Conservation (phyloP, 1,140 invertebrate species). For the Artemia franciscana region DNA sequence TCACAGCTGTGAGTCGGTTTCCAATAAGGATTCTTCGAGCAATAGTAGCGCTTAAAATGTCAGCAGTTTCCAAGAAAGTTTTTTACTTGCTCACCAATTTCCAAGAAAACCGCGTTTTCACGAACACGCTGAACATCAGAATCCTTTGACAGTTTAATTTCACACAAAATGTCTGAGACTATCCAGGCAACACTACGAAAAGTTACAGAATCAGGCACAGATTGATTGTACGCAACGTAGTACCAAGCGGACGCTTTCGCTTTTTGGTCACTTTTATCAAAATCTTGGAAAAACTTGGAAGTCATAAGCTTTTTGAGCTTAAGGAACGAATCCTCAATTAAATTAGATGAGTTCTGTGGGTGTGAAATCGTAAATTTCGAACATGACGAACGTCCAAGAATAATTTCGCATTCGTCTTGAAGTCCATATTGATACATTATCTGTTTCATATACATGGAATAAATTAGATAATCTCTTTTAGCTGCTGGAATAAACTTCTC, state of each 20-base stretch:
- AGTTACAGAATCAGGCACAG: not conserved
- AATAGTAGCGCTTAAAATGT: not conserved
- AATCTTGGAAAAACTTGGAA: not conserved
- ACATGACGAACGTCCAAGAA: not conserved
- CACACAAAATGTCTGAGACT: not conserved
- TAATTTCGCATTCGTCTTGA: not conserved
- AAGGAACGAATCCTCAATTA: constrained; percentile 1
- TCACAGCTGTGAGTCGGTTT: not conserved
- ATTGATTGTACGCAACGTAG: constrained; percentile 1
- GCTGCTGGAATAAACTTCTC: not conserved
- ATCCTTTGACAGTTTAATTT: not conserved
- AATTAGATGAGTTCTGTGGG: not conserved
- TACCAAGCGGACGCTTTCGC: constrained; percentile 2
- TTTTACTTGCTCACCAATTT: not conserved
- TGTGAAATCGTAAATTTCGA: not conserved
- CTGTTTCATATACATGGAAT: not conserved
- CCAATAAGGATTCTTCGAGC: not conserved
- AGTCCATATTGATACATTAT: not conserved
- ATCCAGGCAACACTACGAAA: not conserved
- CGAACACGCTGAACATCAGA: not conserved
- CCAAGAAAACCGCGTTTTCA: not conserved
- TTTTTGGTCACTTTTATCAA: not conserved
- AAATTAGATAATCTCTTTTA: not conserved
- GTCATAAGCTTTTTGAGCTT: not conserved
- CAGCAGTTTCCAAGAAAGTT: not conserved